phyloP scores from a whole-genome alignment of 2,888 invertebrate species.

The Hypercompe scribonia region DNA sequence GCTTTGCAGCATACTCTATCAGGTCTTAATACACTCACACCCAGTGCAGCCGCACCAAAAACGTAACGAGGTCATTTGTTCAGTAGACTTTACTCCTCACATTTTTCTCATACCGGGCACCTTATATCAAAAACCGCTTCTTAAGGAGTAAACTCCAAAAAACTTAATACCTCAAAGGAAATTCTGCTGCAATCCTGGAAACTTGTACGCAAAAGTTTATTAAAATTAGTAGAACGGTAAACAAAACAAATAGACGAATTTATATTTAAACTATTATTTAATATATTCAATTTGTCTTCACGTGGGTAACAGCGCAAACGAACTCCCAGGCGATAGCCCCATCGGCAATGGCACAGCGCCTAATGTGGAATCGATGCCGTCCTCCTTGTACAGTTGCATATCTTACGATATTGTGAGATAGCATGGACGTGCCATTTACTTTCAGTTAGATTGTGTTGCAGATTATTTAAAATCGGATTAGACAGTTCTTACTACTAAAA shows the following conservation, averaged over 20 bases:
- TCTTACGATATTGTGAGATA: not conserved
- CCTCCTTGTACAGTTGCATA: conserved; percentile 24
- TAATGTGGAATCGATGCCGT: conserved; percentile 45
- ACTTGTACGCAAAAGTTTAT: not conserved
- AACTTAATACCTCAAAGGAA: too few relatives aligned
- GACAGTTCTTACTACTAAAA: not conserved
- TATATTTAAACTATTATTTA: not conserved
- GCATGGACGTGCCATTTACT: not conserved
- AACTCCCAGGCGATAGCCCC: conserved; percentile 29
- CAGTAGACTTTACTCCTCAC: too few relatives aligned
- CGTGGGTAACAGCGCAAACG: conserved; percentile 14
- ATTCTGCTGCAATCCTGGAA: not conserved
- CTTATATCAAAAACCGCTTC: too few relatives aligned
- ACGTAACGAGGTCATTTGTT: too few relatives aligned
- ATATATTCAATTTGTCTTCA: not conserved
- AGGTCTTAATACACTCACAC: too few relatives aligned
- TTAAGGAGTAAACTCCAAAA: too few relatives aligned
- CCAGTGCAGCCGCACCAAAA: too few relatives aligned
- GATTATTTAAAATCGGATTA: not conserved
- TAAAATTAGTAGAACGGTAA: not conserved
- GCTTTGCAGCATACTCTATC: too few relatives aligned
- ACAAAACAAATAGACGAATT: not conserved
- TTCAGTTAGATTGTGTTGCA: not conserved
- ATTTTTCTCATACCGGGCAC: too few relatives aligned
- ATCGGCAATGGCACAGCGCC: conserved; percentile 26